Evolutionary conservation across 1,140 invertebrate genomes (phyloP).

Genomic region (Vanessa atalanta): DNA sequence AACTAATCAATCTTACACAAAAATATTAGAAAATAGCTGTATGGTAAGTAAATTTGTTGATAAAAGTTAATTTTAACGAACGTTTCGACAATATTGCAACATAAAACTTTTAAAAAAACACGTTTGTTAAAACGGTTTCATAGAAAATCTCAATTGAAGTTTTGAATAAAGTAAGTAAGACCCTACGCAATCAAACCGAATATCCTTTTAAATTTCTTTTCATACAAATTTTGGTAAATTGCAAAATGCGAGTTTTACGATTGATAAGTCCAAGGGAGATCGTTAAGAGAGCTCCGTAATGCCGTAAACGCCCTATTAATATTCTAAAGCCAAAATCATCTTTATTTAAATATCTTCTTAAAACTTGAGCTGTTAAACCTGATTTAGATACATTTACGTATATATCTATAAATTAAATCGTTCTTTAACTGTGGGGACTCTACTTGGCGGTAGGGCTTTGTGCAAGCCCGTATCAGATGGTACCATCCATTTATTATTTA

Average conservation of each 20-base stretch:
- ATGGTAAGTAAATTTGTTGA: too few relatives aligned
- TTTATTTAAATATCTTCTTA: constrained; percentile 18
- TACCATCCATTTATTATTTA: too few relatives aligned
- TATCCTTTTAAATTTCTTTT: constrained; percentile 16
- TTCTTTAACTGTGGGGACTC: too few relatives aligned
- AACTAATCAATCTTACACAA: too few relatives aligned
- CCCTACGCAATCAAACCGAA: not conserved
- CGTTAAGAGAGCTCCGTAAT: not conserved
- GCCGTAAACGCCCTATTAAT: constrained; percentile 20
- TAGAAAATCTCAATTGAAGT: not conserved
- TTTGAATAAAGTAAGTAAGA: not conserved
- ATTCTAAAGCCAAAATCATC: constrained; percentile 13
- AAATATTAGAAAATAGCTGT: too few relatives aligned
- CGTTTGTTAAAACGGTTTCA: not conserved
- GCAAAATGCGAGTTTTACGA: constrained; percentile 14
- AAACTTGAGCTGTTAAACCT: not conserved
- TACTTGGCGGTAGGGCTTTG: too few relatives aligned
- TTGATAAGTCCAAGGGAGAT: constrained; percentile 10
- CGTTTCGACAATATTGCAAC: too few relatives aligned
- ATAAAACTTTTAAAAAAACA: not conserved
- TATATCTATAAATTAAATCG: too few relatives aligned
- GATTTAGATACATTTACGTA: not conserved
- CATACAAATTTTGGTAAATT: constrained; percentile 11
- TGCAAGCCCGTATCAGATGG: too few relatives aligned
- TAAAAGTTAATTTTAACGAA: too few relatives aligned